Percentiles rank a stretch among this genome's conserved stretches.
Evolutionary conservation across 2,113 vertebrate species (phyloP).

Genomic region (Nothoprocta pentlandii): DNA sequence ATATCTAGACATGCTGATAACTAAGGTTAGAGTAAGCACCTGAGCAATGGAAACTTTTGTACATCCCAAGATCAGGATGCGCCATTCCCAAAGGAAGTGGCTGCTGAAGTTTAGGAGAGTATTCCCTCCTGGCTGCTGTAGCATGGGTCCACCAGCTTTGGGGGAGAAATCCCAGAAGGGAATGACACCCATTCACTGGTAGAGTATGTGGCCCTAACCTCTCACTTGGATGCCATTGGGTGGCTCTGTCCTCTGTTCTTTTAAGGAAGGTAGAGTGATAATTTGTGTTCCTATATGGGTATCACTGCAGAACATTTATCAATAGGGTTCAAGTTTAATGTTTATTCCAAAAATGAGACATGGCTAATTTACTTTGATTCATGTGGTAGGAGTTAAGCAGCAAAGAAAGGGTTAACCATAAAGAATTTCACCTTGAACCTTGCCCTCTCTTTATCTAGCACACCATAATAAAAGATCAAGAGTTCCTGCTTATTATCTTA

Average conservation of each 20-base stretch:
- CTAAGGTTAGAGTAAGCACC: neutral
- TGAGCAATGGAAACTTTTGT: neutral
- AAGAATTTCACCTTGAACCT: conserved; percentile 80
- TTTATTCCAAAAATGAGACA: neutral
- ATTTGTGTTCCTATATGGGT: neutral
- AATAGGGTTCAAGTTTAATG: conserved; percentile 41
- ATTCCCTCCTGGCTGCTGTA: neutral
- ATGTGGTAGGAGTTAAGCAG: conserved; percentile 54
- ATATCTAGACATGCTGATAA: neutral
- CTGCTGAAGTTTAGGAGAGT: neutral
- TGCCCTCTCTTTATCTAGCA: conserved; percentile 81
- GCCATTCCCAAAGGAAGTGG: neutral
- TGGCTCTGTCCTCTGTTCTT: conserved; percentile 4
- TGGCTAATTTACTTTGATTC: conserved; percentile 24
- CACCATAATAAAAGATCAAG: conserved; percentile 89
- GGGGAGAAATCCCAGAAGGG: neutral
- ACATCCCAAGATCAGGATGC: neutral
- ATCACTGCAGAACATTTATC: conserved; percentile 9
- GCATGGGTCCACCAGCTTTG: neutral
- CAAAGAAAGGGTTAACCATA: conserved; percentile 78
- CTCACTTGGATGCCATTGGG: neutral
- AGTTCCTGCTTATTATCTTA: conserved; percentile 90
- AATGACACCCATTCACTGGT: neutral
- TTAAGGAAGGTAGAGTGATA: conserved; percentile 28
- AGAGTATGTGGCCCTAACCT: neutral